phyloP scores from a whole-genome alignment of 2,797 vertebrate genomes.

The Brachymystax lenok region DNA sequence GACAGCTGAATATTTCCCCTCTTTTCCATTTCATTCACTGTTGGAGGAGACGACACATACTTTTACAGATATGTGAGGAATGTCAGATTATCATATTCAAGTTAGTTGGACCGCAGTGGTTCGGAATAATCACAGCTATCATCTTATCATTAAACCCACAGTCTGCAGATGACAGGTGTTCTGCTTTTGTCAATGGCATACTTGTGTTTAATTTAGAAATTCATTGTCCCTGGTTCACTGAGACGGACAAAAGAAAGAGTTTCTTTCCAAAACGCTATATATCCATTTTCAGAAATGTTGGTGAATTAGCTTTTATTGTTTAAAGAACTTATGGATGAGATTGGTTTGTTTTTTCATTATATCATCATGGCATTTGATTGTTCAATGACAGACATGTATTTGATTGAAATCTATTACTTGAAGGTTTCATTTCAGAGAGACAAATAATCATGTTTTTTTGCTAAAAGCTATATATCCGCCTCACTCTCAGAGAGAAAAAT shows the following conservation, averaged over 20 bases:
- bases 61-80: conserved; percentile 49
- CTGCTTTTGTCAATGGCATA: conserved; percentile 43
- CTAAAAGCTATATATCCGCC: too few species aligned
- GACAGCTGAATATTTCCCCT: conserved; percentile 4
- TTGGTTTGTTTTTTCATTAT: too few species aligned
- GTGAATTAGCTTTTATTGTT: too few species aligned
- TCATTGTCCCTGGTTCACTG: conserved; percentile 36
- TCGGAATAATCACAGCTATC: conserved; percentile 55
- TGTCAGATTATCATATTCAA: conserved; percentile 44
- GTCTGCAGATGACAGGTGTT: conserved; percentile 42
- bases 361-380: too few species aligned
- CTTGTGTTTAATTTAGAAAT: conserved; percentile 51
- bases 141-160: conserved; percentile 52
- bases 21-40: conserved; percentile 27
- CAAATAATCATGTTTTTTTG: too few species aligned
- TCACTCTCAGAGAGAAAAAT: too few species aligned
- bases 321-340: too few species aligned
- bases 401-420: too few species aligned
- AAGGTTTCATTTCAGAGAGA: too few species aligned
- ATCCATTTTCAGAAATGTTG: too few species aligned
- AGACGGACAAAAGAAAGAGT: conserved; percentile 9
- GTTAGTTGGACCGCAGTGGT: conserved; percentile 47
- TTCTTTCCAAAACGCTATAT: too few species aligned
- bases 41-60: conserved; percentile 24
- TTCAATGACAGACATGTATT: too few species aligned